Evolutionary conservation across 2,113 vertebrate species (phyloP).

Genomic region (Sander vitreus): DNA sequence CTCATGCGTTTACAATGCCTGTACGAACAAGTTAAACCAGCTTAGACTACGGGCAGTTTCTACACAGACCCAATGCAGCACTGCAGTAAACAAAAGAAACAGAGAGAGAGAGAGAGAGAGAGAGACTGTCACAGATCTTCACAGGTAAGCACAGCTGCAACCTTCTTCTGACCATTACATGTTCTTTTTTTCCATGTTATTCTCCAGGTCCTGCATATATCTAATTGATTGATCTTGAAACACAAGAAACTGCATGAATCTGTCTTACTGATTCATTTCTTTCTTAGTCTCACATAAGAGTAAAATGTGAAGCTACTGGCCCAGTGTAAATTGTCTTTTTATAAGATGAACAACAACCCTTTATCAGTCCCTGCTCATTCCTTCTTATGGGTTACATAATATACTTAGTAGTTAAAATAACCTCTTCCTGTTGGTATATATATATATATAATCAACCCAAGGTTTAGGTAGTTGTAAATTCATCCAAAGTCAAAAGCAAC

Average conservation of each 20-base stretch:
- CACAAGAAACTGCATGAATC: not conserved
- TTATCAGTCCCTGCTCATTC: not conserved
- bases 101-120: not conserved
- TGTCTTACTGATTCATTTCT: not conserved
- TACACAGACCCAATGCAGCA: slow-evolving; percentile 8
- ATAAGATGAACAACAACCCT: not conserved
- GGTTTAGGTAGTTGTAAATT: not conserved
- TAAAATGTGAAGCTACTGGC: not conserved
- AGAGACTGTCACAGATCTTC: slow-evolving; percentile 14
- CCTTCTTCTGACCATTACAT: not conserved
- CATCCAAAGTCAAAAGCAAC: not conserved
- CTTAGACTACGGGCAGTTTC: slow-evolving; percentile 22
- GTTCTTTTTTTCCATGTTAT: not conserved
- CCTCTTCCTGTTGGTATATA: no score
- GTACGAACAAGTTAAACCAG: slow-evolving; percentile 66
- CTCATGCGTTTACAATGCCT: slow-evolving; percentile 35
- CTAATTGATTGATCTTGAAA: no score
- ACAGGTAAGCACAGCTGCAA: slow-evolving; percentile 51
- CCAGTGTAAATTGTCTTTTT: no score
- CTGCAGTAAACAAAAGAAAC: slow-evolving; percentile 18
- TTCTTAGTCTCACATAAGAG: not conserved
- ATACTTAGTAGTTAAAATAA: no score
- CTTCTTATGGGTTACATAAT: not conserved
- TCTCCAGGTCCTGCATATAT: not conserved
- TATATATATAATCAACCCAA: not conserved